Evolutionary conservation across 2,113 vertebrate species (phyloP), one percentile per base, ranked within the genome.

Genomic region (Anguilla japonica): DNA sequence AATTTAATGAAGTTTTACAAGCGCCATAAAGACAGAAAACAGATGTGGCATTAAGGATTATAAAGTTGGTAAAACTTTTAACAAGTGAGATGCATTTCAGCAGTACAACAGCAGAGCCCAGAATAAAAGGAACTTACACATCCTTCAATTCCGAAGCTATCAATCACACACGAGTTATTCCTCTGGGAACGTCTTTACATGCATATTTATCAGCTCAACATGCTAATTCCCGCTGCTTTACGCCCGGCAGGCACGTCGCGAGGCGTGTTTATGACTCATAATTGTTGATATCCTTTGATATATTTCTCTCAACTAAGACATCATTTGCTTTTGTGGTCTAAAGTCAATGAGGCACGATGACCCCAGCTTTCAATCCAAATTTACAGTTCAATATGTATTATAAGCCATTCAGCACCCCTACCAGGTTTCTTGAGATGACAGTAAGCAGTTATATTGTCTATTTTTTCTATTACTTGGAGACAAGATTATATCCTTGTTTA

Each of bases 261-360:
- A 97, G 98, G 98, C 97, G 97, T 98, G 97, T 98, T 99, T 99
- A 99, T 98, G 98, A 98, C 97, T 98, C 97, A 97, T 99, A 98
- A 99, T 99, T 98, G 98, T 98, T 98, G 98, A 99, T 98, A 97
- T 98, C 96, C 97, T 99, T 98, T 99, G 97, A 98, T 99, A 97
- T 97, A 97, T 98, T 97, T 97, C 97, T 96, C 96, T 96, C 96
- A 96, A 97, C 97, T 96, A 98, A 98, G 98, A 98, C 97, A 98
- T 98, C 97, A 98, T 97, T 98, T 97, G 98, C 96, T 97, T 98
- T 97, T 97, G 97, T 96, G 97, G 96, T 96, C 97, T 96, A 96
- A 97, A 97, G 97, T 98, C 97, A 98, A 97, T 97, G 97, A 98
- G 96, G 96, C 97, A 96, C 93, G 93, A 95, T 98, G 98, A 98